Evolutionary conservation across 2,113 vertebrate genomes (phyloP).

Genomic region (Otolemur garnettii): DNA sequence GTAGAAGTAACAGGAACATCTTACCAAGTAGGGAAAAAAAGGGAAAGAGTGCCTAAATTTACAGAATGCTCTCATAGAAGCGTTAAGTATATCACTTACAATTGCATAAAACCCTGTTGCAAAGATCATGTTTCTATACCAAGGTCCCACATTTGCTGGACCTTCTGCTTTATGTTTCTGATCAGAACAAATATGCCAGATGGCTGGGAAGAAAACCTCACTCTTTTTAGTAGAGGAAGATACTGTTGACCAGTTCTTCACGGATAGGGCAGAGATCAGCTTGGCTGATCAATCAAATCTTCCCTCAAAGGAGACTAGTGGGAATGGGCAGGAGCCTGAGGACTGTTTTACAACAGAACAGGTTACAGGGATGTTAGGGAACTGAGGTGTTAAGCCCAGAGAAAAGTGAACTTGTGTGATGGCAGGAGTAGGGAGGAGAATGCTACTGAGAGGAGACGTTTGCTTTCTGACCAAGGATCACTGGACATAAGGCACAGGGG

Average conservation of each 20-base stretch:
- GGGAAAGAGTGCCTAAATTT: neutral
- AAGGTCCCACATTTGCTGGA: neutral
- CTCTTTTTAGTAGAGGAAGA: slow-evolving; percentile 16
- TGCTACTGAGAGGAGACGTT: neutral
- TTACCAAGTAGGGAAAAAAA: neutral
- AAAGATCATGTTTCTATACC: neutral
- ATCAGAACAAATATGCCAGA: neutral
- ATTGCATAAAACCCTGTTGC: neutral
- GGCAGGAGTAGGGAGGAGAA: neutral
- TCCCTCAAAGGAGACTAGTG: neutral
- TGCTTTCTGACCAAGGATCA: neutral
- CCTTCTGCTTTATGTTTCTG: neutral
- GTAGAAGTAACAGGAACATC: neutral
- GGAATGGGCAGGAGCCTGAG: neutral
- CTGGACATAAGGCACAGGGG: neutral
- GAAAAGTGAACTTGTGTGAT: neutral
- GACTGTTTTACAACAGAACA: neutral
- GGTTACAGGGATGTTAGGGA: neutral
- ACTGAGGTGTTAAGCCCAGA: neutral
- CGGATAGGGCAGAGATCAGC: neutral
- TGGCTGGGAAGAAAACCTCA: neutral
- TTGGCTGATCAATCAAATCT: neutral
- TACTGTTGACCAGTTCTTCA: neutral
- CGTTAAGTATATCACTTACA: neutral
- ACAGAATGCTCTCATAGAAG: neutral